A percentile compares a stretch with the other conserved stretches of the same genome.
These are phyloP conservation scores for Drosophila mojavensis DNA, from an alignment of 1,140 invertebrate genomes.

Conservation along the genomic window DNA sequence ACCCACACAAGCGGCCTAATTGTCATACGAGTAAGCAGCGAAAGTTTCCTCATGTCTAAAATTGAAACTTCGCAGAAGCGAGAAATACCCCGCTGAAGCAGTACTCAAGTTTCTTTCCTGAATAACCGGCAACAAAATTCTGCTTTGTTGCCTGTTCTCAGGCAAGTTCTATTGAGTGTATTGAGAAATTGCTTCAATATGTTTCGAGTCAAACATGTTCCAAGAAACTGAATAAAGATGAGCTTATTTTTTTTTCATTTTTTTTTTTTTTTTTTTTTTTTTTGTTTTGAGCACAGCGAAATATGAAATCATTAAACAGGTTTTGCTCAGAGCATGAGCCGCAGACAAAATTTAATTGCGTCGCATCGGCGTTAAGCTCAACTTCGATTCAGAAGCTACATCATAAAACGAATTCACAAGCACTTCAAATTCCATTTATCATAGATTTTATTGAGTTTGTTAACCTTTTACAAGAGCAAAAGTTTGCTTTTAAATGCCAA, in stretches of 20 bases:
- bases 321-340: background rate
- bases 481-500: background rate
- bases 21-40: background rate
- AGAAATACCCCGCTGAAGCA: too few species aligned
- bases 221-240: constrained; percentile 9
- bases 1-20: background rate
- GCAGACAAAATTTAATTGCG: background rate
- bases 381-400: background rate
- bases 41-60: background rate
- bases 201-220: background rate
- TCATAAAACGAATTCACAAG: background rate
- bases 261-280: background rate
- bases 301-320: constrained; percentile 1
- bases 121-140: background rate
- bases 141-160: background rate
- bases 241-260: background rate
- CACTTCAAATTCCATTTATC: constrained; percentile 4
- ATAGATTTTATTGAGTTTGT: constrained; percentile 1
- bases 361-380: background rate
- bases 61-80: background rate
- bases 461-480: background rate
- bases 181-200: background rate
- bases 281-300: too few species aligned
- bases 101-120: too few species aligned
- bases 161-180: background rate